phyloP scores from a whole-genome alignment of 2,797 vertebrate species.

The Mareca penelope region DNA sequence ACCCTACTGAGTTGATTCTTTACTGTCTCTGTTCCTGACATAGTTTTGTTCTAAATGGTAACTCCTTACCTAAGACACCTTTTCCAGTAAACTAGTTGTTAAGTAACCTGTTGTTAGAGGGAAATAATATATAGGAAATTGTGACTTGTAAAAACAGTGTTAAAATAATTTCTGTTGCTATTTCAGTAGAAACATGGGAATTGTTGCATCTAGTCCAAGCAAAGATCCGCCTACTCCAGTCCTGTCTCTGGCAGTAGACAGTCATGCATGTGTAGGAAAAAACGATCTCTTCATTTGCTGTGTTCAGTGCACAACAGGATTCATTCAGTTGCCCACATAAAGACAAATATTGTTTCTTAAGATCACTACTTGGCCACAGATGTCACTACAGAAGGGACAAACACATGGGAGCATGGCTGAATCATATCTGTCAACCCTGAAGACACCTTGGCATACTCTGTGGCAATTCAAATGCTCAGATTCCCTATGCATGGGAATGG shows the following conservation, averaged over 20 bases:
- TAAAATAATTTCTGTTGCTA: not conserved
- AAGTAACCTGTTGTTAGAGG: not conserved
- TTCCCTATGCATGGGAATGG: not conserved
- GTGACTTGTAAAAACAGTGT: not conserved
- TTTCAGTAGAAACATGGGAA: not conserved
- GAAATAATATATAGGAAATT: not conserved
- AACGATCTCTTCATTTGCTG: not conserved
- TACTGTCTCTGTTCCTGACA: not conserved
- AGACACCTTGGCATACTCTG: not conserved
- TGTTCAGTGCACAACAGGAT: not conserved
- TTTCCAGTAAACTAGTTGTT: not conserved
- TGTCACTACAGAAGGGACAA: not conserved
- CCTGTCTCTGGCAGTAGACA: not conserved
- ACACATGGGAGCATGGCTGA: accelerated
- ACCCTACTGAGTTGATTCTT: not conserved
- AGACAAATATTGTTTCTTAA: accelerated
- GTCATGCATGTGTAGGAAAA: not conserved
- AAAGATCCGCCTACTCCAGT: not conserved
- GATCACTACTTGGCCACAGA: not conserved
- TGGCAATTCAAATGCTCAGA: not conserved
- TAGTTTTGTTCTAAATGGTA: not conserved
- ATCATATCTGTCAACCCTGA: not conserved
- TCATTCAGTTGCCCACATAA: not conserved
- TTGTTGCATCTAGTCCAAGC: not conserved
- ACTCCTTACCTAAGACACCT: not conserved